A percentile compares a stretch with the other conserved stretches of the same genome.
phyloP scores from a whole-genome alignment of 64 coral and sea anemone genomes.

The Catalaphyllia jardinei region DNA sequence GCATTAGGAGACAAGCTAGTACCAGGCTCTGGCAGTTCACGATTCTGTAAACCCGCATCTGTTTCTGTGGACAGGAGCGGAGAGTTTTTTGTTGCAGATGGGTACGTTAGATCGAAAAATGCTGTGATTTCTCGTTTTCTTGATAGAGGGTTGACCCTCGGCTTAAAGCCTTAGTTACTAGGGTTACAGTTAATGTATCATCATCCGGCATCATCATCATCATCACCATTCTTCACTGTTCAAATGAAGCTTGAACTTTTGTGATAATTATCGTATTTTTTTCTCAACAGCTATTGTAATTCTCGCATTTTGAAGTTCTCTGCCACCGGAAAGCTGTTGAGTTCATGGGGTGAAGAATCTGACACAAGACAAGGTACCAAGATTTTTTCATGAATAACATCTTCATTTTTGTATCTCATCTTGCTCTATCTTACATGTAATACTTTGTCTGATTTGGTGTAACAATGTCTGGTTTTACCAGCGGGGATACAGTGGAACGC shows the following conservation, averaged over 20 bases:
- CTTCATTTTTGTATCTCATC: background rate
- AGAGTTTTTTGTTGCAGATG: constrained; percentile 90
- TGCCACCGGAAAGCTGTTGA: constrained; percentile 61
- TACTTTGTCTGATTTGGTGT: too few relatives aligned
- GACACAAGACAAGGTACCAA: constrained; percentile 27
- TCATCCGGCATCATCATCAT: too few relatives aligned
- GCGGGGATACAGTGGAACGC: too few relatives aligned
- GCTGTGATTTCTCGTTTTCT: too few relatives aligned
- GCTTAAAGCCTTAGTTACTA: too few relatives aligned
- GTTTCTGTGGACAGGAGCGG: constrained; percentile 83
- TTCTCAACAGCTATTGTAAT: constrained; percentile 85
- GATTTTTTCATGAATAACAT: too few relatives aligned
- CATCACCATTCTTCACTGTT: background rate
- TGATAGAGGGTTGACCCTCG: too few relatives aligned
- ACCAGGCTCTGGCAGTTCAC: constrained; percentile 66
- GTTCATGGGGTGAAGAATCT: constrained; percentile 60
- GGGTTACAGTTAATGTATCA: too few relatives aligned
- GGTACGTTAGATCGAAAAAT: constrained; percentile 32
- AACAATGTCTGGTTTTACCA: too few relatives aligned
- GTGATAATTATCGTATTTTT: background rate
- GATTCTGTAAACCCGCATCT: constrained; percentile 89
- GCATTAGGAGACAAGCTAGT: constrained; percentile 66
- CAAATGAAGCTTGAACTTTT: background rate
- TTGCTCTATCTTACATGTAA: too few relatives aligned
- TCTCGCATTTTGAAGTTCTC: constrained; percentile 91